Evolutionary conservation across 2,797 vertebrate genomes (phyloP).

Genomic region (Pteropus rufus): DNA sequence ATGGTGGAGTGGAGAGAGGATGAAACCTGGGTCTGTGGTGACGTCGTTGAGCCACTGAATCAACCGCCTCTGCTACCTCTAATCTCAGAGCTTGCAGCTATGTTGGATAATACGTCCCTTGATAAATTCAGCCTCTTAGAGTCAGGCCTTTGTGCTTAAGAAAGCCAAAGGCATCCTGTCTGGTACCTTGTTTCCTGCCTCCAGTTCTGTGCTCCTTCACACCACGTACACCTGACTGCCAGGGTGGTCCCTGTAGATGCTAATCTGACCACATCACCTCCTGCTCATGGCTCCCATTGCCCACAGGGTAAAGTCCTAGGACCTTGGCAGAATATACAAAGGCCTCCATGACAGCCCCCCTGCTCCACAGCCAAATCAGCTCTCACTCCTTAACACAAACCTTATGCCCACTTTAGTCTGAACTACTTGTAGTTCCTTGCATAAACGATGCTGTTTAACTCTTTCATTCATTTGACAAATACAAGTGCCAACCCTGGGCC

Average conservation of each 20-base stretch:
- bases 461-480: not conserved
- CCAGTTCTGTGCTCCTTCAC: not conserved
- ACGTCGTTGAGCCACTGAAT: not conserved
- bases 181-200: not conserved
- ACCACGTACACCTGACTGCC: not conserved
- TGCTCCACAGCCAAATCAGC: not conserved
- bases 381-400: not conserved
- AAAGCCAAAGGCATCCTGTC: not conserved
- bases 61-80: not conserved
- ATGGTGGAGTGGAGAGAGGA: not conserved
- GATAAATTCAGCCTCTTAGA: not conserved
- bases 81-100: not conserved
- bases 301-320: not conserved
- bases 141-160: conserved; percentile 14
- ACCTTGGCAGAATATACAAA: not conserved
- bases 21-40: not conserved
- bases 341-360: not conserved
- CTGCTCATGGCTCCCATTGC: not conserved
- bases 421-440: not conserved
- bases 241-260: not conserved
- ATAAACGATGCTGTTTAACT: not conserved
- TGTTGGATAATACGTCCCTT: not conserved
- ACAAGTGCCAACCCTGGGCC: not conserved
- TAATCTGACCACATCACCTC: not conserved
- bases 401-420: not conserved